Conservation (phyloP, 2,888 invertebrate species). For the Epinotia nisella region DNA sequence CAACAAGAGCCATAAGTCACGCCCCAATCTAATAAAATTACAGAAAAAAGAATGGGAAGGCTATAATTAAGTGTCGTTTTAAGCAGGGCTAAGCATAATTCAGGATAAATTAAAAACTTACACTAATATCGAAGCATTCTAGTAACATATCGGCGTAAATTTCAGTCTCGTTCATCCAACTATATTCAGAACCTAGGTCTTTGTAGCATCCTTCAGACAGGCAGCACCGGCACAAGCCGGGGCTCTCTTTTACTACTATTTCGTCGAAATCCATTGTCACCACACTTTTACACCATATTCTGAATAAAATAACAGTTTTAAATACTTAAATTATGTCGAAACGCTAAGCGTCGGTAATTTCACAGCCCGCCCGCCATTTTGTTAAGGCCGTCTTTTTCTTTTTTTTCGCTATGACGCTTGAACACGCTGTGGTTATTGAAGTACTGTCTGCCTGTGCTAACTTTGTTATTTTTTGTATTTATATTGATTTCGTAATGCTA, state of each 20-base stretch:
- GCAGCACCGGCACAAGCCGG: slow-evolving; percentile 80
- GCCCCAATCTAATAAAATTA: slow-evolving; percentile 14
- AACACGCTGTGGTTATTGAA: slow-evolving; percentile 2
- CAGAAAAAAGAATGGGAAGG: background rate
- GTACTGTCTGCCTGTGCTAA: slow-evolving; percentile 3
- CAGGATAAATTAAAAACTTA: slow-evolving; percentile 56
- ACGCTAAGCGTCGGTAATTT: slow-evolving; percentile 43
- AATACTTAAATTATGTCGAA: slow-evolving; percentile 22
- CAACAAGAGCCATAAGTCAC: slow-evolving; percentile 30
- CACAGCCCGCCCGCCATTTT: slow-evolving; percentile 51
- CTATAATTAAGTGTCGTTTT: background rate
- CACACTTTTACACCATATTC: slow-evolving; percentile 46
- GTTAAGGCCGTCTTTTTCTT: slow-evolving; percentile 35
- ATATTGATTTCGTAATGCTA: background rate
- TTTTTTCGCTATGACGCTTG: slow-evolving; percentile 17
- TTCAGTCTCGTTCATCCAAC: slow-evolving; percentile 79
- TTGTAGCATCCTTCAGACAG: slow-evolving; percentile 81
- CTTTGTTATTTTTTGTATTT: background rate
- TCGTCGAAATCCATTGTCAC: slow-evolving; percentile 75
- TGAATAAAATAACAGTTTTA: slow-evolving; percentile 22
- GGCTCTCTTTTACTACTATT: slow-evolving; percentile 76
- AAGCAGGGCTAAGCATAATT: background rate
- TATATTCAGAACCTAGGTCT: slow-evolving; percentile 73
- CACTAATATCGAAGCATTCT: slow-evolving; percentile 80
- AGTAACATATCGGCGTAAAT: slow-evolving; percentile 80